These are phyloP conservation scores for Dolichotis patagonum DNA, from an alignment of 2,113 vertebrate species.

Conservation along the genomic window DNA sequence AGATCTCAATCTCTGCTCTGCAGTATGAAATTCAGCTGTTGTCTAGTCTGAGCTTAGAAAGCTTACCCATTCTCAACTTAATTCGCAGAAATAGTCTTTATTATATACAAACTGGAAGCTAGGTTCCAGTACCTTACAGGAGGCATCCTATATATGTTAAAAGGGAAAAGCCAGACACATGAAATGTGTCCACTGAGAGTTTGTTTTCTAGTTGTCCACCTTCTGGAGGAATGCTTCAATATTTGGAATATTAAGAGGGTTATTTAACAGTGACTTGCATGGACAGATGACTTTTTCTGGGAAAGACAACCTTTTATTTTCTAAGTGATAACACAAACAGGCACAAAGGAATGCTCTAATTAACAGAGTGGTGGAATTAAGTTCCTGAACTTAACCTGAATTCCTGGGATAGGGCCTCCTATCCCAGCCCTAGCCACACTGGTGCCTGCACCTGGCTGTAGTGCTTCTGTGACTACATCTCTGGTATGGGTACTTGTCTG, in stretches of 20 bases:
- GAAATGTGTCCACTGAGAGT: background rate
- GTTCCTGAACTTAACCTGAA: background rate
- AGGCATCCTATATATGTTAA: background rate
- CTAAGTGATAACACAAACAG: background rate
- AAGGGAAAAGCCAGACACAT: conserved; percentile 2
- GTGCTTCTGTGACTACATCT: background rate
- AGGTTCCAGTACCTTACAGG: background rate
- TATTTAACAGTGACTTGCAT: background rate
- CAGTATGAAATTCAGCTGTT: background rate
- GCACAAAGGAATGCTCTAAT: background rate
- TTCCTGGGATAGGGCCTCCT: too few species aligned
- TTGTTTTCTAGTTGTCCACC: conserved; percentile 16
- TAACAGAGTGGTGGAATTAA: background rate
- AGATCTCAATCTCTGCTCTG: background rate
- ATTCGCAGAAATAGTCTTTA: background rate
- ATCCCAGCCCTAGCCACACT: accelerated
- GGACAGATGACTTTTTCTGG: background rate
- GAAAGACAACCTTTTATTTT: conserved; percentile 15
- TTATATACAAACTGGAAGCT: conserved; percentile 10
- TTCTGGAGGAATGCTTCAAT: background rate
- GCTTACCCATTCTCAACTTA: background rate
- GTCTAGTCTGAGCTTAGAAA: background rate
- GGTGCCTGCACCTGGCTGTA: background rate
- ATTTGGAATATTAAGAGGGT: background rate
- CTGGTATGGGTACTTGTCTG: background rate